Percentiles rank a stretch among this genome's conserved stretches.
Conservation (phyloP, 1,140 invertebrate genomes). For the Drosophila cardini region DNA sequence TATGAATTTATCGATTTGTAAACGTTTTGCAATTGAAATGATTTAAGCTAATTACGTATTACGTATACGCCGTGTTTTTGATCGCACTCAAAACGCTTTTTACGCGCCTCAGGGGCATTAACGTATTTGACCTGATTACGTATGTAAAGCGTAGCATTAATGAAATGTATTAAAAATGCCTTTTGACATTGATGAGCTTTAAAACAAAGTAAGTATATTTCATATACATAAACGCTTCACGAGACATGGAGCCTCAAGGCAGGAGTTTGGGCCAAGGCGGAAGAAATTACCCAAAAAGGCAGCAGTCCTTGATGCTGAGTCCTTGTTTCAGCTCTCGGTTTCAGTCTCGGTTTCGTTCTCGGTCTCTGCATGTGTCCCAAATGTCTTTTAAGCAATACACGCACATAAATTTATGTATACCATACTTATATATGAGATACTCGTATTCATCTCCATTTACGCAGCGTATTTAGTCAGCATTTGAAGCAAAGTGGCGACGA, state of each 20-base stretch:
- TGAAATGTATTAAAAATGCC: constrained; percentile 74
- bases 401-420: constrained; percentile 46
- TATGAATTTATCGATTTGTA: constrained; percentile 14
- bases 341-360: constrained; percentile 10
- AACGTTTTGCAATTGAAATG: constrained; percentile 9
- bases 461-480: constrained; percentile 70
- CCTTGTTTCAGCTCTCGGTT: no score
- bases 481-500: constrained; percentile 21
- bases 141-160: constrained; percentile 47
- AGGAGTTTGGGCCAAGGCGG: neutral
- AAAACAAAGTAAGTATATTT: constrained; percentile 41
- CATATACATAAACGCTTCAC: constrained; percentile 32
- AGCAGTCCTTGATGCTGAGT: neutral
- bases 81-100: neutral
- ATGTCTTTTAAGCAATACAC: constrained; percentile 44
- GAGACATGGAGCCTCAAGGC: neutral
- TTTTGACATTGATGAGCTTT: constrained; percentile 67
- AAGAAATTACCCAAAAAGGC: neutral
- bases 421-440: constrained; percentile 28
- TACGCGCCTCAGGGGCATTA: neutral
- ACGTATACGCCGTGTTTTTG: constrained; percentile 11
- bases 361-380: constrained; percentile 16
- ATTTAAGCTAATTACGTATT: constrained; percentile 40
- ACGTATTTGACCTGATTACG: constrained; percentile 48
- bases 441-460: constrained; percentile 39